phyloP scores from a whole-genome alignment of 2,113 vertebrate genomes.

The Cygnus atratus region DNA sequence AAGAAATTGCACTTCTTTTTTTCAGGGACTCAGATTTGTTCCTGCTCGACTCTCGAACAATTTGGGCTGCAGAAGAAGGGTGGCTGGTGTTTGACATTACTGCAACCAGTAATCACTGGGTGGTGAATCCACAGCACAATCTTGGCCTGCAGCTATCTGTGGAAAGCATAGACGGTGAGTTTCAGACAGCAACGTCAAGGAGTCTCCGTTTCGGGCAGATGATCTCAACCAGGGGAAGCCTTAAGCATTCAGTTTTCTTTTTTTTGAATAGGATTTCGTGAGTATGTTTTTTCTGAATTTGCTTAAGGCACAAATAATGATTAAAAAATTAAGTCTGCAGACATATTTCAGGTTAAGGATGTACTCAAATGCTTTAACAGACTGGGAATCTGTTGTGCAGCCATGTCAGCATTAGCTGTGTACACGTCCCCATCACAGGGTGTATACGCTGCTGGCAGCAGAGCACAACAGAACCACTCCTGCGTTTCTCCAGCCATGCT shows the following conservation, averaged over 20 bases:
- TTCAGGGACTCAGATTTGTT: constrained; percentile 92
- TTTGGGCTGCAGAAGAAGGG: constrained; percentile 95
- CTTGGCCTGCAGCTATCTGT: constrained; percentile 92
- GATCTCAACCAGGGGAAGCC: not conserved
- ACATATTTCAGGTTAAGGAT: not conserved
- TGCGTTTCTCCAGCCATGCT: not conserved
- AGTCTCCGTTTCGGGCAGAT: not conserved
- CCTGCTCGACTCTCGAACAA: constrained; percentile 90
- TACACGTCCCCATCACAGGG: accelerated
- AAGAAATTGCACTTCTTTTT: not conserved
- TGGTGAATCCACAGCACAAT: constrained; percentile 91
- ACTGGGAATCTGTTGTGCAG: not conserved
- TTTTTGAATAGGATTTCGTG: not conserved
- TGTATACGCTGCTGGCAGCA: not conserved
- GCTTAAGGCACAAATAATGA: not conserved
- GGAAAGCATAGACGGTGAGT: constrained; percentile 88
- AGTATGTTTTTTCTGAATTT: not conserved
- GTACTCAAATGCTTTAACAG: not conserved
- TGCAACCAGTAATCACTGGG: constrained; percentile 96
- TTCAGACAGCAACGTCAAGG: not conserved
- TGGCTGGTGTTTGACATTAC: constrained; percentile 98
- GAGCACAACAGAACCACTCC: not conserved
- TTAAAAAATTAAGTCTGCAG: not conserved
- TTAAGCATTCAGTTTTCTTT: not conserved
- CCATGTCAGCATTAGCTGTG: not conserved